Conservation (phyloP, 1,140 invertebrate genomes). For the Zaprionus capensis region DNA sequence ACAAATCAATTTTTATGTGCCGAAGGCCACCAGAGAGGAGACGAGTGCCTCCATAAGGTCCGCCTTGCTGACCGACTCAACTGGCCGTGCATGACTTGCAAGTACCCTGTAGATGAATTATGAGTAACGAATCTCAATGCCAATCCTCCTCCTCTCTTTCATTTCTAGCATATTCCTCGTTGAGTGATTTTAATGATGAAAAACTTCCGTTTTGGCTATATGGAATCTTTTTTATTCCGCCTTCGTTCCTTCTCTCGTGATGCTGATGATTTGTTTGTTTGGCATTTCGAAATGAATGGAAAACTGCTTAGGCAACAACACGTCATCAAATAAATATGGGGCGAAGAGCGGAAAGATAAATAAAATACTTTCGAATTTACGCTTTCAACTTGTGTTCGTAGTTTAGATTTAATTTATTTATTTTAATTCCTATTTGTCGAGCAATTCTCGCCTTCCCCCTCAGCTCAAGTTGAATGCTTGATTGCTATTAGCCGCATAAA, state of each 20-base stretch:
- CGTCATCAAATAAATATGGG: conserved; percentile 33
- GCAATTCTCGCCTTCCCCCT: conserved; percentile 2
- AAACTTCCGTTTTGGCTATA: conserved; percentile 55
- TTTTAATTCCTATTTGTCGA: conserved; percentile 27
- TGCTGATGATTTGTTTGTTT: conserved; percentile 51
- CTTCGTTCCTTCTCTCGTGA: background rate
- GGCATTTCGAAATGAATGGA: conserved; percentile 25
- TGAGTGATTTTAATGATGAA: conserved; percentile 67
- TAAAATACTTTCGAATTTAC: conserved; percentile 40
- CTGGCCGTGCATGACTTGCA: conserved; percentile 6
- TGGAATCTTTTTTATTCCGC: conserved; percentile 15
- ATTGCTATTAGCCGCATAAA: conserved; percentile 9
- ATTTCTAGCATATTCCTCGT: background rate
- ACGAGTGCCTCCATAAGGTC: conserved; percentile 36
- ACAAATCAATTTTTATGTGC: conserved; percentile 74
- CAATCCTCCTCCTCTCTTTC: background rate
- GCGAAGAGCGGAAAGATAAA: conserved; percentile 46
- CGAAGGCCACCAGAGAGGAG: background rate
- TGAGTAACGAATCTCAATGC: background rate
- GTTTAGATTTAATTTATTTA: conserved; percentile 37
- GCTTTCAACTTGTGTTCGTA: conserved; percentile 12
- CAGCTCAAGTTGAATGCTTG: conserved; percentile 9
- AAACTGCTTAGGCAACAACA: conserved; percentile 27
- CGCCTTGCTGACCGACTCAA: background rate
- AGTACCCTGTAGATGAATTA: conserved; percentile 7